A percentile compares a stretch with the other conserved stretches of the same genome.
These are phyloP conservation scores for Aphidoletes aphidimyza DNA, from an alignment of 2,888 invertebrate species.

Conservation along the genomic window DNA sequence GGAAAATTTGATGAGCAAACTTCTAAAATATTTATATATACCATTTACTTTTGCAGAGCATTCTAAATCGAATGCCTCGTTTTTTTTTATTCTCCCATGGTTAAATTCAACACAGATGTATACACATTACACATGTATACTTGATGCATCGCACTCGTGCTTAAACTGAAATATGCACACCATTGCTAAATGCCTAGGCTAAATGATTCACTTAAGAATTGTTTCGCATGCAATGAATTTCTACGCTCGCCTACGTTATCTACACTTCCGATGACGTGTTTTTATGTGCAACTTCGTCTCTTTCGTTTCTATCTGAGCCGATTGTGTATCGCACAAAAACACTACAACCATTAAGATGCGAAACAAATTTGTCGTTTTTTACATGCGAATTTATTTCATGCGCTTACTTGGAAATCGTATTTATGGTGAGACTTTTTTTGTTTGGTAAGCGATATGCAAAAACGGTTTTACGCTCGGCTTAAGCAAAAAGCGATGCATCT, in stretches of 20 bases:
- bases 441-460: slow-evolving; percentile 21
- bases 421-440: background rate
- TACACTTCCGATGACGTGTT: no score
- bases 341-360: background rate
- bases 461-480: background rate
- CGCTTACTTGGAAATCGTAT: background rate
- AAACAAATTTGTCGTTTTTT: background rate
- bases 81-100: background rate
- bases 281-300: no score
- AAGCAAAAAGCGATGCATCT: background rate
- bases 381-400: background rate
- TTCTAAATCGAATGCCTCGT: background rate
- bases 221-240: background rate
- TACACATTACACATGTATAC: no score
- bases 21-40: slow-evolving; percentile 7
- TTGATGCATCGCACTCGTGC: background rate
- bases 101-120: no score
- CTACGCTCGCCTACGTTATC: no score
- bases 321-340: background rate
- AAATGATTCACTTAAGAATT: background rate
- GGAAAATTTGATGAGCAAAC: background rate
- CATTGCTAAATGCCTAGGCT: slow-evolving; percentile 1
- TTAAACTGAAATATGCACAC: no score
- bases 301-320: no score
- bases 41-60: no score